Base-by-base conservation (phyloP, 1,140 invertebrate genomes). In the Leptopilina clavipes region DNA sequence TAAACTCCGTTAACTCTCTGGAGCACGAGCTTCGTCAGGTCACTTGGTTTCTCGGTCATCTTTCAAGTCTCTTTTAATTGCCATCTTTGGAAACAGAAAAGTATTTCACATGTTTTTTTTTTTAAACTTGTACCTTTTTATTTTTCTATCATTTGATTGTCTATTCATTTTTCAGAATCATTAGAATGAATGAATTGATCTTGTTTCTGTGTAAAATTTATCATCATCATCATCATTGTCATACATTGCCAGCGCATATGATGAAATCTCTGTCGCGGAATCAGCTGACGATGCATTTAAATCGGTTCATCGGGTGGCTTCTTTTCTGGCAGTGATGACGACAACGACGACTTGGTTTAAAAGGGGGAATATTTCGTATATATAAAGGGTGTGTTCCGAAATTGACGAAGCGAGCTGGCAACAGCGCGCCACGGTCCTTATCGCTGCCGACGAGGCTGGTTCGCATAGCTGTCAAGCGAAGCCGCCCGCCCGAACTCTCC, bases 21-120 rank as follows among this genome's bases (percentile, higher is more conserved):
- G 73, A 74, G 74, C 80, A 85, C 84, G 83, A 83, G 83, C 82
- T 84, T 86, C 84, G 85, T 83, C 83, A 82, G 88, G 87, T 89
- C 87, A 89, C 86, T 88, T 89, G 86, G 87, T 90, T 89, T 90
- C 87, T 90, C 88, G 88, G 87, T 85, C 89, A 86, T 76, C 73
- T 78, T 83, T 79, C 79, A 40, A 77, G 75, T 78, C 75, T 76
- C 74, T 74, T 31, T 72, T 70, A 77, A 17, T 48, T 18, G 52
- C n/a, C 48, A 54, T 31, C 48, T 79, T 73, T 73, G 70, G 74
- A 25, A 14, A 7, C 12, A 31, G 56, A 25, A 65, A 71, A 44
- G 37, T 25, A 43, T 44, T 71, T 37, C 25, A 18, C 7, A 6
- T 40, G 17, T 70, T 40, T 70, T 37, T 70, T 25, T 70, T 14